Evolutionary conservation across 2,888 invertebrate species (phyloP).

Genomic region (Iselma pallidipennis): DNA sequence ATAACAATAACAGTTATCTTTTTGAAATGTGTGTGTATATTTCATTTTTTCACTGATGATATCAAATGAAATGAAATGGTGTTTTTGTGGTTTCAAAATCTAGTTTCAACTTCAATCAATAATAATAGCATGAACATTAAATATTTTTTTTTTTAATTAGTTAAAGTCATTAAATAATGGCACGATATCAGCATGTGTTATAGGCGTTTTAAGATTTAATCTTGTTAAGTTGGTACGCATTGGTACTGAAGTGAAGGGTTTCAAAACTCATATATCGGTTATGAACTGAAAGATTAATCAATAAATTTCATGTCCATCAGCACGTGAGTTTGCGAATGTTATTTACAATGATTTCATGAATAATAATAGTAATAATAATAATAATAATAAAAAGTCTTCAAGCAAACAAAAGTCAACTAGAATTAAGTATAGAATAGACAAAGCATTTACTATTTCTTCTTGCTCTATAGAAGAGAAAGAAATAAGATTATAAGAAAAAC

Average conservation of each 20-base stretch:
- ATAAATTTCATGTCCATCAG: conserved; percentile 51
- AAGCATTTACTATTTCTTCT: neutral
- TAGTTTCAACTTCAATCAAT: neutral
- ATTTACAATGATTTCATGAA: neutral
- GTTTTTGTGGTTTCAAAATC: conserved; percentile 1
- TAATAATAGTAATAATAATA: no score
- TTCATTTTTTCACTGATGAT: no score
- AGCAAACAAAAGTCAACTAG: neutral
- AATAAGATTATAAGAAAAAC: neutral
- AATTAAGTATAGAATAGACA: no score
- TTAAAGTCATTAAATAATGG: conserved; percentile 39
- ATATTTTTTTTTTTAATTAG: conserved; percentile 33
- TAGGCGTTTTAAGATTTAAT: conserved; percentile 50
- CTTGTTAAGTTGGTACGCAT: conserved; percentile 52
- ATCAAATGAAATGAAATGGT: neutral
- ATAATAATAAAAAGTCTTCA: neutral
- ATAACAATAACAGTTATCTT: neutral
- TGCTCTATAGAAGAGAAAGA: neutral
- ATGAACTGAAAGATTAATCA: conserved; percentile 48
- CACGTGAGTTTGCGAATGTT: conserved; percentile 31
- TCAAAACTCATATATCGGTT: conserved; percentile 44
- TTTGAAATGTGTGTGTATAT: neutral
- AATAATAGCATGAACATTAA: conserved; percentile 20
- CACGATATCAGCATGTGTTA: conserved; percentile 45
- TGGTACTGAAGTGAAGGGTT: conserved; percentile 51